A percentile compares a stretch with the other conserved stretches of the same genome.
Evolutionary conservation across 2,888 invertebrate genomes (phyloP).

Genomic region (Eurytoma adleriae): DNA sequence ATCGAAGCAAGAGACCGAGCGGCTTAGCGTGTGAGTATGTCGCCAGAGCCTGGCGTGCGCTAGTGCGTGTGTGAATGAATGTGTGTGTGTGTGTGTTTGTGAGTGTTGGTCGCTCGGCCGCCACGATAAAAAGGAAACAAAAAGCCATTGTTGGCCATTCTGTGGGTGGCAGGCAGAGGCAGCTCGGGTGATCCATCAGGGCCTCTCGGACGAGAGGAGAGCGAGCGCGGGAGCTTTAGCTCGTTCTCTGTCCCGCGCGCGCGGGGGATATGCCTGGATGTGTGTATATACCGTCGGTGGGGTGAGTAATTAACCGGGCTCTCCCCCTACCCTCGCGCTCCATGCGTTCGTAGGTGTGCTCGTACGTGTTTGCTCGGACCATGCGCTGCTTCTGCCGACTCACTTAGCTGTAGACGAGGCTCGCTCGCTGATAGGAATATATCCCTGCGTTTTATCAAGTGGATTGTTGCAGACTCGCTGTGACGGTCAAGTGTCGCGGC

Average conservation of each 20-base stretch:
- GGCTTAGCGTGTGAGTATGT: neutral
- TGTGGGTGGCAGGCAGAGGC: constrained; percentile 70
- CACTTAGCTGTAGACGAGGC: neutral
- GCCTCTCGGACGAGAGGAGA: constrained; percentile 68
- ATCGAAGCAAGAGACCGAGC: neutral
- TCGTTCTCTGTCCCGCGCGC: neutral
- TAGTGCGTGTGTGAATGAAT: no score
- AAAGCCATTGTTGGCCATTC: constrained; percentile 74
- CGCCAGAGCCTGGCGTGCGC: neutral
- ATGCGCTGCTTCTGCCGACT: neutral
- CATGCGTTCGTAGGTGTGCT: constrained; percentile 67
- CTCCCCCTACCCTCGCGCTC: constrained; percentile 67
- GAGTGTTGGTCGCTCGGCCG: neutral
- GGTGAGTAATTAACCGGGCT: constrained; percentile 74
- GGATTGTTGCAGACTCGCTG: constrained; percentile 3
- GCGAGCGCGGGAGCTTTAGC: constrained; percentile 59
- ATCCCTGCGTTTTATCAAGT: constrained; percentile 17
- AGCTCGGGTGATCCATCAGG: constrained; percentile 73
- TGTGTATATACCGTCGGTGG: constrained; percentile 54
- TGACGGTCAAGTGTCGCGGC: neutral
- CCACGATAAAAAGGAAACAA: constrained; percentile 73
- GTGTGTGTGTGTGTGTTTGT: neutral
- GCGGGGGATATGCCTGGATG: constrained; percentile 56
- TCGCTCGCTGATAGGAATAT: constrained; percentile 7
- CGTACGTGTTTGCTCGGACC: neutral